Evolutionary conservation across 2,113 vertebrate species (phyloP).

Genomic region (Cyanoramphus novaezelandiae): DNA sequence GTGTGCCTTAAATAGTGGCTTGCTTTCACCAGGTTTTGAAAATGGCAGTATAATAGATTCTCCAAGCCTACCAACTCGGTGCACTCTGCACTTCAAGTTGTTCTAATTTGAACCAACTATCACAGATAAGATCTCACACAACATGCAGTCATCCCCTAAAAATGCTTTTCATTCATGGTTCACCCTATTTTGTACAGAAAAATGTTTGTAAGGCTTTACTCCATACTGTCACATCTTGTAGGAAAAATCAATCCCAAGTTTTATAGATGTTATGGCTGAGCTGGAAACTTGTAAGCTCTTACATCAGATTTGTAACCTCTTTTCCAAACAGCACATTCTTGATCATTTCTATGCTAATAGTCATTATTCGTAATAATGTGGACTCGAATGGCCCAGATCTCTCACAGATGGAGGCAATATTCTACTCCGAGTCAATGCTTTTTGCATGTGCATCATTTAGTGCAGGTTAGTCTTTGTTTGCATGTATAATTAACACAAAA

Average conservation of each 20-base stretch:
- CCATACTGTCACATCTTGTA: background rate
- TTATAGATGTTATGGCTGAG: background rate
- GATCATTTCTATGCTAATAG: background rate
- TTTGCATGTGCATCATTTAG: background rate
- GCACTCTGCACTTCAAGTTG: background rate
- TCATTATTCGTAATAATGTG: background rate
- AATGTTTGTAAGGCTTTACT: background rate
- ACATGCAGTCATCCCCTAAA: background rate
- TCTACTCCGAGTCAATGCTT: background rate
- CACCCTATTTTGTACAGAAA: background rate
- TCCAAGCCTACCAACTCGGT: background rate
- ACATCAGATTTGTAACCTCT: background rate
- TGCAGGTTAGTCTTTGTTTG: background rate
- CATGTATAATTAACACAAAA: background rate
- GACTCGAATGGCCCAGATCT: background rate
- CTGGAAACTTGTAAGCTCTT: background rate
- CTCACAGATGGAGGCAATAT: background rate
- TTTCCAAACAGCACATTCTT: background rate
- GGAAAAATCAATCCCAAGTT: background rate
- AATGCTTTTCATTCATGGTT: background rate
- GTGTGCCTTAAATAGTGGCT: background rate
- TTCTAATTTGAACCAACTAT: background rate
- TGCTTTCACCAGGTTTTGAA: background rate
- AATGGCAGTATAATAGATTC: background rate
- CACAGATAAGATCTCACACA: background rate